Base-by-base conservation (phyloP, 2,888 invertebrate species). In the Apamea sordens region DNA sequence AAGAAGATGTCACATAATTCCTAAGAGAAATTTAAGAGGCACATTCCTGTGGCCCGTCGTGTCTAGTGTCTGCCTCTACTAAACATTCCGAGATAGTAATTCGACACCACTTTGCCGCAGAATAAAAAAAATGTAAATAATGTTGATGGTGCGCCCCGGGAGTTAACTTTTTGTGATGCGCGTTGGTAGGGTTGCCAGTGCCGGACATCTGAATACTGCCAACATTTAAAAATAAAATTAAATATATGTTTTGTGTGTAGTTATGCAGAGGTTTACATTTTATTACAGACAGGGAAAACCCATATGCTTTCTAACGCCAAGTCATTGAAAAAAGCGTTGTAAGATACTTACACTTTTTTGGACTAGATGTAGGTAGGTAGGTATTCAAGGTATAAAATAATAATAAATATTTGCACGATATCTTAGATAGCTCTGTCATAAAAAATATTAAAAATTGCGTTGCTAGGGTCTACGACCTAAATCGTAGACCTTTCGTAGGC, bases 71-170 rank as follows among this genome's bases (percentile, higher is more conserved):
- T 89, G 89, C 88, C 91, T 81, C 79, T 92, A 94, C 93, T 92
- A 93, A 92, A 94, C 95, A 96, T 96, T 96, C 95, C 95, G 90
- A 94, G 93, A 94, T 94, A 93, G 96, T 96, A 96, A 96, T 95
- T 95, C 92, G 95, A 96, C 94, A 95, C 95, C 93, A 93, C 93
- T 93, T 92, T 90, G 91, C 88, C 88, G 89, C 87, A 91, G 92
- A 92, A 92, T 91, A 91, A 91, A 95, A 95, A 94, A 95, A 95
- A 94, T 92, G 92, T 93, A 93, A 95, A 94, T 95, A 95, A 95
- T 93, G 94, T 94, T 90, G 93, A 93, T 92, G 93, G 92, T 91
- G 91, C 93, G 91, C 94, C 90, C 91, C 93, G 88, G 92, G 94
- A 93, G 94, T 93, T 87, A 88, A 87, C 87, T 94, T 94, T 93